Base-by-base conservation (phyloP, 2,888 invertebrate genomes). In the Clistopyga incitator region DNA sequence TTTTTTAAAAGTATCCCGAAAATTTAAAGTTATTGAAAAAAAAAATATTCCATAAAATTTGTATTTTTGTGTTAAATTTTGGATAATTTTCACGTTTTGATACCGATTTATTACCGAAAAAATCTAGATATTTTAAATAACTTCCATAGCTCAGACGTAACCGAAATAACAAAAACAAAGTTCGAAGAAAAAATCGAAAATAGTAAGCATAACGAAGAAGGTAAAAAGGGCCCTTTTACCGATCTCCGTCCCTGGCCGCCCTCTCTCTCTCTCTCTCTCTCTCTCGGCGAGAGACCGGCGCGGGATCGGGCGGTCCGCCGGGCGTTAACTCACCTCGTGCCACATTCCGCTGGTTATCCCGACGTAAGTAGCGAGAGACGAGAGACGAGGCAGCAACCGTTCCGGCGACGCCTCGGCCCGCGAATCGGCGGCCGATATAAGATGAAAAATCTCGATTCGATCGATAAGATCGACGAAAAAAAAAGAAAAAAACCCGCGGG, bases 281-380 rank as follows among this genome's bases (percentile, higher is more conserved):
- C n/a, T n/a, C 70, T 78, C 23, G 20, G 54, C 68, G 54, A 61
- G 80, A 59, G 68, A 65, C 65, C 72, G 77, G 42, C 70, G 81
- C 78, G 78, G 79, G 86, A 83, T 82, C 80, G 84, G 84, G 77
- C 83, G 81, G 71, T 74, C 77, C 82, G 82, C 75, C 77, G 77
- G 85, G 78, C 82, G 88, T 89, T 89, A 90, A 85, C 92, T 92
- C 90, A 92, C 92, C 92, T 92, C 92, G 92, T 92, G 92, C 92
- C 91, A 92, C 92, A 92, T 92, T 92, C 92, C 92, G 90, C 88
- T 88, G 90, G 88, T 86, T 90, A 84, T 84, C 82, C 82, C 82
- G 84, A 84, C 82, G 87, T 83, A 84, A 29, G 25, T 20, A 52
- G 34, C 56, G 85, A 76, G 81, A 84, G 82, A 84, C 78, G 75